These are phyloP conservation scores for Ctenicera cuprea DNA, from an alignment of 2,888 invertebrate genomes.

Conservation along the genomic window DNA sequence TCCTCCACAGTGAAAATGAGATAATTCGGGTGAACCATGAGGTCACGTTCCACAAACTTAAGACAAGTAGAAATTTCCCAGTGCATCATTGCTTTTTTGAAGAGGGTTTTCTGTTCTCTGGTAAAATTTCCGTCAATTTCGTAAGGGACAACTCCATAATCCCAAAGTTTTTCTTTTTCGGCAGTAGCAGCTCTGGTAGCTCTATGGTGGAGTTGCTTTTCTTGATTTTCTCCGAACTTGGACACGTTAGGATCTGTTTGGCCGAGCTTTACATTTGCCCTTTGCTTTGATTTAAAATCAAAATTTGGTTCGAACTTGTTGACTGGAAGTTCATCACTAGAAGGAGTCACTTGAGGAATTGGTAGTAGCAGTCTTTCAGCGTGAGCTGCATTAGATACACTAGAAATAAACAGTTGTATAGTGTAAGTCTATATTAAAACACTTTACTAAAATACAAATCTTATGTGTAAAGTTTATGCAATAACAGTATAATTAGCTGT, in stretches of 20 bases:
- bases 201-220: conserved; percentile 68
- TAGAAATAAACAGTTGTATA: too few species aligned
- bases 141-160: conserved; percentile 97
- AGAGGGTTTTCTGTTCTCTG: conserved; percentile 95
- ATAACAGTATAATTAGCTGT: too few species aligned
- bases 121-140: conserved; percentile 97
- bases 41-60: conserved; percentile 95
- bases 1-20: conserved; percentile 97
- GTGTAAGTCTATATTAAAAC: too few species aligned
- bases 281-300: conserved; percentile 72
- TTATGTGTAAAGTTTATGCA: too few species aligned
- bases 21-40: conserved; percentile 91
- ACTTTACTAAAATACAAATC: too few species aligned
- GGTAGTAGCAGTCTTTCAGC: conserved; percentile 27
- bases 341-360: background rate
- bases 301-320: conserved; percentile 79
- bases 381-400: background rate
- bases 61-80: conserved; percentile 99
- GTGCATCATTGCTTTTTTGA: conserved; percentile 99
- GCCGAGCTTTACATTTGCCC: conserved; percentile 23
- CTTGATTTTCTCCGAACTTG: conserved; percentile 44
- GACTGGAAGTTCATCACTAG: conserved; percentile 73
- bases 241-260: conserved; percentile 46
- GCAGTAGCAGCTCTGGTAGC: conserved; percentile 93
- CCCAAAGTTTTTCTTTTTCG: conserved; percentile 96